These are phyloP conservation scores for Phallusia fumigata DNA, from an alignment of 23 tunicate species.

Conservation along the genomic window DNA sequence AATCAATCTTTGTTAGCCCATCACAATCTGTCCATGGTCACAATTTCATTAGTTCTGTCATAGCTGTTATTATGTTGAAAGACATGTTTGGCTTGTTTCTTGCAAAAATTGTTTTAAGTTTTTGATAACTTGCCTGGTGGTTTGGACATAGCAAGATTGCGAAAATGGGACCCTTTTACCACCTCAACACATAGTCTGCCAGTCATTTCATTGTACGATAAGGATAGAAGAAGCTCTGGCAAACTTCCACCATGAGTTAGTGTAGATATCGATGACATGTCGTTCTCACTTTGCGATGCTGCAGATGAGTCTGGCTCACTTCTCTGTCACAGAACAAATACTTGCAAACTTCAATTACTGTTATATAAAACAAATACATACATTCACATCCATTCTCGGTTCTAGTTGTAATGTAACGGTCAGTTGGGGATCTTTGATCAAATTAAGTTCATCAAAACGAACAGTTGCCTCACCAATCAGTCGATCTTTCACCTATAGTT, in stretches of 20 bases:
- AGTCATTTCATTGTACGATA: constrained; percentile 85
- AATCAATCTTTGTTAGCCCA: too few species aligned
- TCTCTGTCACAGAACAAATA: constrained; percentile 24
- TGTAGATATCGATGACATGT: constrained; percentile 44
- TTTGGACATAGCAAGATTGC: constrained; percentile 62
- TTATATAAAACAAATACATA: constrained; percentile 3
- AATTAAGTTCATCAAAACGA: constrained; percentile 82
- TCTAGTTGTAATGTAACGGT: constrained; percentile 84
- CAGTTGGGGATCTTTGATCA: constrained; percentile 85
- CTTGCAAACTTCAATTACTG: not conserved
- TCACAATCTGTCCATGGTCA: not conserved
- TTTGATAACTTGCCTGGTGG: constrained; percentile 73
- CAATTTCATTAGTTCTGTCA: not conserved
- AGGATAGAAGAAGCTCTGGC: constrained; percentile 79
- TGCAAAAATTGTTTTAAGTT: not conserved
- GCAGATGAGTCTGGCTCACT: constrained; percentile 26
- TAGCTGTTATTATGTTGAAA: too few species aligned
- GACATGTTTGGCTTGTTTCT: too few species aligned
- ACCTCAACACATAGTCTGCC: constrained; percentile 89
- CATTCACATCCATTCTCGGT: constrained; percentile 83
- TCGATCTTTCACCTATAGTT: constrained; percentile 74
- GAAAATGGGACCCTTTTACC: constrained; percentile 92
- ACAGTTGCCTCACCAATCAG: constrained; percentile 96
- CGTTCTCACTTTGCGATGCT: constrained; percentile 26
- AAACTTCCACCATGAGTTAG: constrained; percentile 83